These are phyloP conservation scores for Pachyramphus minor DNA, from an alignment of 2,113 vertebrate species.

Conservation along the genomic window DNA sequence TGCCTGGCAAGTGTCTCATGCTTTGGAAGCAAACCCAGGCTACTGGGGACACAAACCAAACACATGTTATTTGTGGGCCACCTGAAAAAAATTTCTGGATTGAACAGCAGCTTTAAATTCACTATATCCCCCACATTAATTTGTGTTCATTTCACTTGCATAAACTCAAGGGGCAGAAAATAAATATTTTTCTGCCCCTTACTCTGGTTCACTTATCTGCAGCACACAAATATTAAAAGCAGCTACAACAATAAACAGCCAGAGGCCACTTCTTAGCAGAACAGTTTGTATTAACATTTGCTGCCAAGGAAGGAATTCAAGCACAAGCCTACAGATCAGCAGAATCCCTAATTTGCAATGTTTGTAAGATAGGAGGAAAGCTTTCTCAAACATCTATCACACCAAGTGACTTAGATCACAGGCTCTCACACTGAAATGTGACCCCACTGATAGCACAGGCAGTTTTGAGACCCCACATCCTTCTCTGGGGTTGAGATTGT, in stretches of 20 bases:
- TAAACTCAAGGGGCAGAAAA: background rate
- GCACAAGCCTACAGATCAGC: background rate
- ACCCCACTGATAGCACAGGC: background rate
- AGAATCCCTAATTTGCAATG: background rate
- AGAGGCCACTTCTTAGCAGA: background rate
- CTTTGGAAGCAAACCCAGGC: background rate
- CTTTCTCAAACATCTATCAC: background rate
- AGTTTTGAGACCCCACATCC: background rate
- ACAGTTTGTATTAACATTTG: background rate
- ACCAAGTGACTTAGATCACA: background rate
- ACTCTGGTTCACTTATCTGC: background rate
- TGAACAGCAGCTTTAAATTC: background rate
- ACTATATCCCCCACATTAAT: background rate
- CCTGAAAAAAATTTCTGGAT: background rate
- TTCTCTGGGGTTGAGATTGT: background rate
- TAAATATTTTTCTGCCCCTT: background rate
- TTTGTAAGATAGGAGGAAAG: background rate
- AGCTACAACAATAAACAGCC: background rate
- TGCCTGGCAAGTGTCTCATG: accelerated
- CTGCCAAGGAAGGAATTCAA: background rate
- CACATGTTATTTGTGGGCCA: background rate
- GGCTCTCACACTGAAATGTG: background rate
- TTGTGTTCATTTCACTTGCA: background rate
- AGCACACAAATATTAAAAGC: background rate
- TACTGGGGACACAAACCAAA: background rate